Percentiles rank a stretch among this genome's conserved stretches.
Conservation (phyloP, 2,888 invertebrate species). For the Asteroscopus sphinx region DNA sequence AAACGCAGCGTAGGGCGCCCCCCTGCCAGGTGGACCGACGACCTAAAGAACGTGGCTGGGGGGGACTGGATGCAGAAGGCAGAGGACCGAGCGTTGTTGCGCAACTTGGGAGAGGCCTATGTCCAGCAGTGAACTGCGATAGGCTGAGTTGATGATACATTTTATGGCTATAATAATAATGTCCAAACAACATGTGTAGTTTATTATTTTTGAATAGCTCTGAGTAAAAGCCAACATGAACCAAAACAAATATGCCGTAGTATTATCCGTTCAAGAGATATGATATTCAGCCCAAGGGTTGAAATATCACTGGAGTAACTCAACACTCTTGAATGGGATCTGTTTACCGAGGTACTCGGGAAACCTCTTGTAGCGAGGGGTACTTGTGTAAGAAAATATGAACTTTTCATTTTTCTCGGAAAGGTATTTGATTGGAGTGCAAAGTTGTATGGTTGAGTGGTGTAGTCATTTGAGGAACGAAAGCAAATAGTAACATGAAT, state of each 20-base stretch:
- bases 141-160: too few species aligned
- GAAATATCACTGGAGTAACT: constrained; percentile 41
- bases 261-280: constrained; percentile 23
- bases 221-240: constrained; percentile 5
- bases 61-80: too few species aligned
- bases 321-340: constrained; percentile 37
- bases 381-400: constrained; percentile 37
- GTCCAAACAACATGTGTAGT: too few species aligned
- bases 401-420: constrained; percentile 29
- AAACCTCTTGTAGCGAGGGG: constrained; percentile 21
- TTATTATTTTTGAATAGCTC: constrained; percentile 1
- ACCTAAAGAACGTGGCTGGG: too few species aligned
- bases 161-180: too few species aligned
- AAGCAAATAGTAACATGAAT: not conserved
- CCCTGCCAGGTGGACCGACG: too few species aligned
- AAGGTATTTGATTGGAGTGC: constrained; percentile 34
- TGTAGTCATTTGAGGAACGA: too few species aligned
- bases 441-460: not conserved
- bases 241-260: constrained; percentile 18
- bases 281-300: constrained; percentile 30
- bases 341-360: constrained; percentile 35
- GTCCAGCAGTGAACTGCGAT: too few species aligned
- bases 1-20: too few species aligned
- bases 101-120: too few species aligned
- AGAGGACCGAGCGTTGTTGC: too few species aligned